phyloP scores from a whole-genome alignment of 2,888 invertebrate species.

The Chrysodeixis includens region DNA sequence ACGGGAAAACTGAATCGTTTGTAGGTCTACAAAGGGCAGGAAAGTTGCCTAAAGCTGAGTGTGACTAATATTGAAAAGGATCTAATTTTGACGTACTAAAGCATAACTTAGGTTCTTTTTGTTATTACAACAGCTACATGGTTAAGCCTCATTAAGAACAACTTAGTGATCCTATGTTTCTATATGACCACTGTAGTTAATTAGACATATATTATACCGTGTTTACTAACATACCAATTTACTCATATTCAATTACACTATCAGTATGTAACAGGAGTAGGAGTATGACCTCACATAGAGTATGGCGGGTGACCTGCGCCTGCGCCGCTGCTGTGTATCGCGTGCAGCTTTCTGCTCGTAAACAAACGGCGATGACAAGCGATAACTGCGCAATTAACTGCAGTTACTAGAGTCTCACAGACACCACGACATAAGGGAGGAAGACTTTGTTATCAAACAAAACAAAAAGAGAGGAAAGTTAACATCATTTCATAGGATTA shows the following conservation, averaged over 20 bases:
- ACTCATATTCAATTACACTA: not conserved
- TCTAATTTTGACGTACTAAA: too few relatives aligned
- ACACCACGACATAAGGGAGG: not conserved
- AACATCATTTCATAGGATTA: too few relatives aligned
- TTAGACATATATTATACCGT: not conserved
- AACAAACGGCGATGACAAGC: conserved; percentile 14
- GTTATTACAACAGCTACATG: too few relatives aligned
- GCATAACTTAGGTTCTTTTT: too few relatives aligned
- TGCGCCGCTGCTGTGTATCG: conserved; percentile 5
- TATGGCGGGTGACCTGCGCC: conserved; percentile 2
- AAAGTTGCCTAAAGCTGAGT: too few relatives aligned
- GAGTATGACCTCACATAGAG: not conserved
- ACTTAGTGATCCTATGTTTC: too few relatives aligned
- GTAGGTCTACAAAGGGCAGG: not conserved
- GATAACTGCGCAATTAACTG: conserved; percentile 33
- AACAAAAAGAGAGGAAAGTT: too few relatives aligned
- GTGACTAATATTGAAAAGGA: too few relatives aligned
- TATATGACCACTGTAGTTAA: too few relatives aligned
- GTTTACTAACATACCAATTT: conserved; percentile 1
- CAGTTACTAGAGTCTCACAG: conserved; percentile 20
- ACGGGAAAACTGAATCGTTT: not conserved
- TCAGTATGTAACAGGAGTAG: not conserved
- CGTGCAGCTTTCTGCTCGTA: conserved; percentile 31
- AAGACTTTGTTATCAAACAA: conserved; percentile 12
- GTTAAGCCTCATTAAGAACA: too few relatives aligned